phyloP scores from a whole-genome alignment of 2,797 vertebrate species.

The Enteromius mattozi region DNA sequence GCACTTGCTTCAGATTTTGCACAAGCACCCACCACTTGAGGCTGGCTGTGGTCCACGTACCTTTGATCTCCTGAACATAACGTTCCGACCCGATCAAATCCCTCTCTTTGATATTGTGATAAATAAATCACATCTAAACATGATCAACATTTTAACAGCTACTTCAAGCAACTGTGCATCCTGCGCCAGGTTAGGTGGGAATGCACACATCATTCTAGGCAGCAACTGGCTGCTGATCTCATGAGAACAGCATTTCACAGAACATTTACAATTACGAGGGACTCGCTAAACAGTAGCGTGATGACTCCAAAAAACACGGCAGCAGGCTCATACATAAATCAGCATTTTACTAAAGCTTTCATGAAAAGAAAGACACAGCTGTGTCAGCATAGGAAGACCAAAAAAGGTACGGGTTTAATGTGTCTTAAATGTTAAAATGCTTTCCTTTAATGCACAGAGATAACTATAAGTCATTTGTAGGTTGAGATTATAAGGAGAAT shows the following conservation, averaged over 20 bases:
- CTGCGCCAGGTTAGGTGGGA: slow-evolving; percentile 11
- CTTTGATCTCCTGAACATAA: slow-evolving; percentile 44
- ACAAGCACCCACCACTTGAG: slow-evolving; percentile 51
- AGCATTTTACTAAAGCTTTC: slow-evolving; percentile 30
- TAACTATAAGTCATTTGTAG: not conserved
- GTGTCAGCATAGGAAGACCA: not conserved
- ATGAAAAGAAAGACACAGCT: slow-evolving; percentile 4
- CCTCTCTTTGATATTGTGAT: slow-evolving; percentile 1
- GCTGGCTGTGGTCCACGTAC: slow-evolving; percentile 30
- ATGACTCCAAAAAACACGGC: not conserved
- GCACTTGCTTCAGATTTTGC: slow-evolving; percentile 47
- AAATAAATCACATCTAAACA: slow-evolving; percentile 22
- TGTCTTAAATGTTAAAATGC: not conserved
- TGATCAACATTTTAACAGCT: not conserved
- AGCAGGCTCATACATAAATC: slow-evolving; percentile 30
- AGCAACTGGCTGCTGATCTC: slow-evolving; percentile 37
- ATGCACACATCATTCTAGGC: not conserved
- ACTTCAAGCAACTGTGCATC: not conserved
- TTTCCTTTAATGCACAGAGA: not conserved
- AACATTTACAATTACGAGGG: slow-evolving; percentile 22
- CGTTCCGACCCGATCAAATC: not conserved
- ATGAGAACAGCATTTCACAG: slow-evolving; percentile 43
- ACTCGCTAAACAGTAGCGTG: slow-evolving; percentile 20
- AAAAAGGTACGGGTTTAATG: not conserved
- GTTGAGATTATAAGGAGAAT: not conserved